These are phyloP conservation scores for Oscheius onirici DNA, from an alignment of 2,888 invertebrate genomes.

Conservation along the genomic window DNA sequence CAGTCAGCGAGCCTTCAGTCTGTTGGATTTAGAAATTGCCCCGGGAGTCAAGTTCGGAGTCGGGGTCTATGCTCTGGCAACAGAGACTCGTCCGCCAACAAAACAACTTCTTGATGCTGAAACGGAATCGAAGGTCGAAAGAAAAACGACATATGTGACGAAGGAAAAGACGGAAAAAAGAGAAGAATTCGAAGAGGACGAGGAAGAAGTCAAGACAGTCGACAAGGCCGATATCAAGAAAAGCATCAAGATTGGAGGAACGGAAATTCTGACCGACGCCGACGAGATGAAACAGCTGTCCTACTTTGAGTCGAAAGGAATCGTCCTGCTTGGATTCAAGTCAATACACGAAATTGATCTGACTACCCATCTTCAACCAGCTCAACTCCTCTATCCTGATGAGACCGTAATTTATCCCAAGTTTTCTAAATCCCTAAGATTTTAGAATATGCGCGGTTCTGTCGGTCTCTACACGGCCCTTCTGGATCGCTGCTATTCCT, in stretches of 20 bases:
- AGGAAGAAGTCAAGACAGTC: neutral
- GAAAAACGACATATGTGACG: conserved; percentile 9
- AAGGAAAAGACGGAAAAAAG: neutral
- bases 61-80: conserved; percentile 10
- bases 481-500: conserved; percentile 7
- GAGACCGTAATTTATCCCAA: conserved; percentile 8
- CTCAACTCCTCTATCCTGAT: conserved; percentile 31
- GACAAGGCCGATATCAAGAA: conserved; percentile 39
- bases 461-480: conserved; percentile 17
- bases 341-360: conserved; percentile 14
- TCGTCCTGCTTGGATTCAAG: conserved; percentile 28
- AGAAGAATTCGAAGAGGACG: conserved; percentile 5
- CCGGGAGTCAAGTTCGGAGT: conserved; percentile 26
- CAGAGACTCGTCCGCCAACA: conserved; percentile 17
- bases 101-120: conserved; percentile 26
- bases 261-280: conserved; percentile 38
- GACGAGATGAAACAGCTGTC: conserved; percentile 33
- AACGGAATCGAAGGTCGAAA: conserved; percentile 5
- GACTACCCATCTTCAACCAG: neutral
- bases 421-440: neutral
- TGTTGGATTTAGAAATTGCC: conserved; percentile 23
- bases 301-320: conserved; percentile 24
- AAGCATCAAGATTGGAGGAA: conserved; percentile 47
- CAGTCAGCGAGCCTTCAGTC: conserved; percentile 34
- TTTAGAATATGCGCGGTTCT: conserved; percentile 30